Percentiles rank a stretch among this genome's conserved stretches.
Conservation (phyloP, 2,113 vertebrate genomes). For the Otolemur garnettii region DNA sequence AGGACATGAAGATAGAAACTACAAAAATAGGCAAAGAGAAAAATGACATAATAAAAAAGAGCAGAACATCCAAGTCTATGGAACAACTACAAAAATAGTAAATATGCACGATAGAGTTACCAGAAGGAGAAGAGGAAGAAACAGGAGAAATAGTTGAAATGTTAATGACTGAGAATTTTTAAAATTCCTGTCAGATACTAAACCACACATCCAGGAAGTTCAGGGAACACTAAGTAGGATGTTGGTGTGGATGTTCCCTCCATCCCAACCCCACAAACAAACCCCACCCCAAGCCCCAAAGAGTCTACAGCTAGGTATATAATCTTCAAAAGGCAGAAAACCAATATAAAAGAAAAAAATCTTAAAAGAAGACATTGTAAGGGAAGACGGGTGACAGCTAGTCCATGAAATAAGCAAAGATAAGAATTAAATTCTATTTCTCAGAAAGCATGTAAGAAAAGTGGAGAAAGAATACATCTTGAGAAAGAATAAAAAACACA, state of each 20-base stretch:
- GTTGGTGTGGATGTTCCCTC: too few relatives aligned
- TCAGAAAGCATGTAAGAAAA: neutral
- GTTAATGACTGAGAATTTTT: neutral
- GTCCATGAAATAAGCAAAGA: neutral
- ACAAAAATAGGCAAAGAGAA: neutral
- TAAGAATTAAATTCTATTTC: neutral
- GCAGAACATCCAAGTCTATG: neutral
- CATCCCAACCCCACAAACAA: neutral
- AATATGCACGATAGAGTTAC: neutral
- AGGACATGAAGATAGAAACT: neutral
- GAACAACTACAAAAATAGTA: neutral
- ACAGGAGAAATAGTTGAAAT: neutral
- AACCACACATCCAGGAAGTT: neutral
- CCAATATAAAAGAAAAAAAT: neutral
- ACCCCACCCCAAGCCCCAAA: neutral
- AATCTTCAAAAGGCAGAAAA: neutral
- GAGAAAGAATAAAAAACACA: too few relatives aligned
- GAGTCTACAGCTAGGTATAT: too few relatives aligned
- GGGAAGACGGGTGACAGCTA: neutral
- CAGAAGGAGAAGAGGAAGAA: neutral
- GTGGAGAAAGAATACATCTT: neutral
- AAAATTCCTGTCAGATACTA: neutral
- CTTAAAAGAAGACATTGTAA: neutral
- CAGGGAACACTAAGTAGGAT: neutral
- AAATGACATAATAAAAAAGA: neutral